Evolutionary conservation across 2,797 vertebrate species (phyloP).

Genomic region (Hippocampus kuda): DNA sequence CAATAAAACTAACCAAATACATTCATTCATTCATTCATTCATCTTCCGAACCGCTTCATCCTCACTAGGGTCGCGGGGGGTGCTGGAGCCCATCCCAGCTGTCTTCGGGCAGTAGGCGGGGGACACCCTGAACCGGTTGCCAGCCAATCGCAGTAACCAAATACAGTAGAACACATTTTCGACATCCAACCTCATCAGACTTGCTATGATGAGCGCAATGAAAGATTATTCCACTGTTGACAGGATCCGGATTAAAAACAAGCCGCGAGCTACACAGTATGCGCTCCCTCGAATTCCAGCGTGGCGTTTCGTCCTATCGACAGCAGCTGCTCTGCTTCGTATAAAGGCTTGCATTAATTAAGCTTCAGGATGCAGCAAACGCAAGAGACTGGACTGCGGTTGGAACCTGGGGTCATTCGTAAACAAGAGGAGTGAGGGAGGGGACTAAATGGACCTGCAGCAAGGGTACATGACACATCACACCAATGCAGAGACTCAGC

Average conservation of each 20-base stretch:
- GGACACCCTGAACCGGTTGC: too few relatives aligned
- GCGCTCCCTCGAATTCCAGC: conserved; percentile 12
- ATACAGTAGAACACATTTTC: background rate
- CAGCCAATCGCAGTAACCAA: too few relatives aligned
- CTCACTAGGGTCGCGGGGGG: too few relatives aligned
- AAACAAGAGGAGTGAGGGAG: conserved; percentile 19
- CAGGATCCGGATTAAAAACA: conserved; percentile 27
- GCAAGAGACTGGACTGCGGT: conserved; percentile 28
- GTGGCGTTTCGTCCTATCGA: conserved; percentile 12
- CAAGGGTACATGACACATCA: conserved; percentile 28
- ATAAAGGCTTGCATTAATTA: conserved; percentile 9
- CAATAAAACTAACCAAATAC: background rate
- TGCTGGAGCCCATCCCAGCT: too few relatives aligned
- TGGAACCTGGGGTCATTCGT: conserved; percentile 19
- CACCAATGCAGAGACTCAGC: conserved; percentile 25
- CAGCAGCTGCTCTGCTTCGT: conserved; percentile 15
- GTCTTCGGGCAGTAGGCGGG: too few relatives aligned
- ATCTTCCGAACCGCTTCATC: too few relatives aligned
- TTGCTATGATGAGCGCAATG: conserved; percentile 19
- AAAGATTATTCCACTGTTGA: conserved; percentile 38
- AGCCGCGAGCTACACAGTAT: conserved; percentile 3
- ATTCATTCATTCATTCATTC: too few relatives aligned
- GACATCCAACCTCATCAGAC: conserved; percentile 6
- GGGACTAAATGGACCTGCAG: conserved; percentile 31
- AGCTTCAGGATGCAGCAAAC: conserved; percentile 8